Base-by-base conservation (phyloP, 2,113 vertebrate genomes). In the Todiramphus chloris region DNA sequence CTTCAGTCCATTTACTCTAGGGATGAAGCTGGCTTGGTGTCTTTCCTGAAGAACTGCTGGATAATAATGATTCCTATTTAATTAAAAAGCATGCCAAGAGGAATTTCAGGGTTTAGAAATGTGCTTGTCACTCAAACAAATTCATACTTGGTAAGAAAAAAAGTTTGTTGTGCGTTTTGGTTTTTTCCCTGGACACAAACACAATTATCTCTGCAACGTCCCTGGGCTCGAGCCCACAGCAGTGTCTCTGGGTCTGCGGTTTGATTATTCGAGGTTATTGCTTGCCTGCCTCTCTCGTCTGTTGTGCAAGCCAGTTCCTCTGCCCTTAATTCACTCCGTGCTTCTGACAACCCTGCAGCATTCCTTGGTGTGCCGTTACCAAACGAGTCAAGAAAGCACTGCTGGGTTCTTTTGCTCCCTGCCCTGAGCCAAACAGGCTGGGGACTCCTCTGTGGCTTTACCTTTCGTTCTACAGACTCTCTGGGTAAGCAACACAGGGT, bases 41-140 rank as follows among this genome's bases (percentile, higher is more conserved):
- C 90, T 88, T 96, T 95, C 94, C 96, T 96, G 96, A 85, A 96
- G 94, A 94, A 90, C 77, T 83, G 92, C 76, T 73, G 93, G 73
- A 89, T 62, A 68, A 87, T 44, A 79, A 83, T 13, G 51, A 89
- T 82, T 90, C 82, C 58, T 28, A 66, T 84, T 94, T 83, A 92
- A 96, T 84, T 70, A 76, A 69, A 89, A 87, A 91, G 53, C 76
- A 28, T 6, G 91, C 92, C 95, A 95, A 73, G 81, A 89, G 83
- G 77, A 91, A 92, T 89, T 94, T 93, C 87, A 92, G 89, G 50
- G 53, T 63, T 96, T 84, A 96, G 95, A 92, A 96, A 91, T 66
- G 92, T 58, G 77, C 83, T 84, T 75, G 80, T 84, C 62, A 37
- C 80, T 93, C 86, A 92, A 91, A 85, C 30, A 43, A 44, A 90